phyloP scores from a whole-genome alignment of 1,140 invertebrate genomes.

The Penaeus chinensis region DNA sequence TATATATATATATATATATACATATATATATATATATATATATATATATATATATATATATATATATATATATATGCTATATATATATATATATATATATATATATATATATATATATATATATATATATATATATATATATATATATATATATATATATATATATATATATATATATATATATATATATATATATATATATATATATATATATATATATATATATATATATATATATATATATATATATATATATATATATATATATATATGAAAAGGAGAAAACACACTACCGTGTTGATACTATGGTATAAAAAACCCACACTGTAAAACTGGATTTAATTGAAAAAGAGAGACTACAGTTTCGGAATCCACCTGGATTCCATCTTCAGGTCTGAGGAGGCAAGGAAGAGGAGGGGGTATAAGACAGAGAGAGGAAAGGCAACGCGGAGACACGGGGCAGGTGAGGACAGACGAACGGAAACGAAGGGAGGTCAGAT shows the following conservation, averaged over 20 bases:
- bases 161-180: constrained; percentile 18
- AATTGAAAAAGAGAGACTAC: too few species aligned
- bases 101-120: constrained; percentile 9
- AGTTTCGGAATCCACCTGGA: too few species aligned
- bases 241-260: constrained; percentile 22
- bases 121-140: constrained; percentile 21
- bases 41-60: constrained; percentile 3
- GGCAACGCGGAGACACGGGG: too few species aligned
- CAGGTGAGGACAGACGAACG: too few species aligned
- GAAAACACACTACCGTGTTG: too few species aligned
- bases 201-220: neutral
- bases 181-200: neutral
- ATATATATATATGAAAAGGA: too few species aligned
- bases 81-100: constrained; percentile 39
- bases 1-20: neutral
- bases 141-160: neutral
- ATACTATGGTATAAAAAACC: too few species aligned
- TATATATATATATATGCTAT: neutral
- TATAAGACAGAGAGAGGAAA: too few species aligned
- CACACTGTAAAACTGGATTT: too few species aligned
- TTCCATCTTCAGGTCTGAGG: too few species aligned
- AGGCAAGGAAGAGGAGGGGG: too few species aligned
- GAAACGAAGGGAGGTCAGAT: too few species aligned
- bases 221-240: constrained; percentile 11
- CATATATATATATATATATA: neutral